Percentiles rank a stretch among this genome's conserved stretches.
These are phyloP conservation scores for Drymodes brunneopygia DNA, from an alignment of 2,113 vertebrate genomes.

Conservation along the genomic window DNA sequence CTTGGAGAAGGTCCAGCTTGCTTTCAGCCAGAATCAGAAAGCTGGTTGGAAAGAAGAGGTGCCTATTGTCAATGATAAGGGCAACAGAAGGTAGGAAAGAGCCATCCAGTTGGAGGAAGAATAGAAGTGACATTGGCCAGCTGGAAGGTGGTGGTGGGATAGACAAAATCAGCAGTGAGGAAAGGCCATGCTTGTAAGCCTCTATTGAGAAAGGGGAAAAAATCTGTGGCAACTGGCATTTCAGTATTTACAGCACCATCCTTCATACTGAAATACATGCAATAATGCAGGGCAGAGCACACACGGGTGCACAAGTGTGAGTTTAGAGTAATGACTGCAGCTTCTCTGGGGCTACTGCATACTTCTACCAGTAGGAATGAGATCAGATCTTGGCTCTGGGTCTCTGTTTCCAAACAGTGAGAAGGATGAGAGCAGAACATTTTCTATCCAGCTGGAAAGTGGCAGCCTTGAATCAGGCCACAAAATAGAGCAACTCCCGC, in stretches of 20 bases:
- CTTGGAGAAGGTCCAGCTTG: background rate
- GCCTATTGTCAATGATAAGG: background rate
- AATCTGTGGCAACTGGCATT: background rate
- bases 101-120: background rate
- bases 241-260: background rate
- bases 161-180: background rate
- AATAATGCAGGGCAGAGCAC: background rate
- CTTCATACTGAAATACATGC: background rate
- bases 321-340: background rate
- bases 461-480: conserved; percentile 23
- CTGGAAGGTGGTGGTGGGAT: background rate
- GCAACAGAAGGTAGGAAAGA: background rate
- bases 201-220: background rate
- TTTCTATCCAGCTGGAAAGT: conserved; percentile 44
- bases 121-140: background rate
- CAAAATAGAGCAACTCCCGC: background rate
- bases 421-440: conserved; percentile 1
- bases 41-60: background rate
- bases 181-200: background rate
- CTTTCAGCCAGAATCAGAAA: background rate
- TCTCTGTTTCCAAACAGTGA: conserved; percentile 11
- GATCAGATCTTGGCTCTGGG: conserved; percentile 32
- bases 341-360: conserved; percentile 32
- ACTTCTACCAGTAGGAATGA: background rate
- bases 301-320: background rate